phyloP scores from a whole-genome alignment of 2,888 invertebrate genomes.

The Drosophila ezoana region DNA sequence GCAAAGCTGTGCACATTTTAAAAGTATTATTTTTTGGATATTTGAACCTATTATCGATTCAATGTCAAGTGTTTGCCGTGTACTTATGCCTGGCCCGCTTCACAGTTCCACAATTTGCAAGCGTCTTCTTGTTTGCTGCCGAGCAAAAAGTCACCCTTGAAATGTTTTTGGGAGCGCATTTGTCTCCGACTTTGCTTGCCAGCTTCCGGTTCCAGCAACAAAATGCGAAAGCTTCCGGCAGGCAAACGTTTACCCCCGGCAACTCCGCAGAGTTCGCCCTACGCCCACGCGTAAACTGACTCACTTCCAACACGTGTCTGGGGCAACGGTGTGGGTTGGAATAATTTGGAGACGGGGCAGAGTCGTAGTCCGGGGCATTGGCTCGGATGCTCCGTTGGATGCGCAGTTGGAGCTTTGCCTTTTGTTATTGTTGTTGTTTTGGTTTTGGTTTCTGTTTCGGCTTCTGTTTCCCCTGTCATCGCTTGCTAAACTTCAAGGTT shows the following conservation, averaged over 20 bases:
- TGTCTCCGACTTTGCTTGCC: slow-evolving; percentile 37
- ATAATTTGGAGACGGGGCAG: slow-evolving; percentile 26
- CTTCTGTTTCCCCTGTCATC: slow-evolving; percentile 14
- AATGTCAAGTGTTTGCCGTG: slow-evolving; percentile 71
- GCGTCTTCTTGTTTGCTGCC: slow-evolving; percentile 6
- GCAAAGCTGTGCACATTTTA: slow-evolving; percentile 42
- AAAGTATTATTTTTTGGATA: slow-evolving; percentile 56
- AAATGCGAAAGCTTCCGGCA: slow-evolving; percentile 55
- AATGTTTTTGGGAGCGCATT: slow-evolving; percentile 23
- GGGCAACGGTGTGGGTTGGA: slow-evolving; percentile 63
- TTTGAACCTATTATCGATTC: slow-evolving; percentile 75
- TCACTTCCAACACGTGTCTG: slow-evolving; percentile 69
- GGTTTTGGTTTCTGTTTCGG: background rate
- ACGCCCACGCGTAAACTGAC: slow-evolving; percentile 3
- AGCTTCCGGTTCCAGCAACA: slow-evolving; percentile 57
- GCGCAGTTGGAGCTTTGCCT: slow-evolving; percentile 64
- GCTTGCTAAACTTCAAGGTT: slow-evolving; percentile 72
- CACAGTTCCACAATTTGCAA: background rate
- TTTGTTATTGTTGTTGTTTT: slow-evolving; percentile 19
- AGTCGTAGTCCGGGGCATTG: slow-evolving; percentile 22
- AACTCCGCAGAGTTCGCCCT: background rate
- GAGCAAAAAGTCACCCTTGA: slow-evolving; percentile 55
- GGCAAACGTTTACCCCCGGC: slow-evolving; percentile 21
- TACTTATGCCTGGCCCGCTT: slow-evolving; percentile 41
- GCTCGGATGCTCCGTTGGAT: slow-evolving; percentile 46